Percentiles rank a stretch among this genome's conserved stretches.
These are phyloP conservation scores for Atrichornis clamosus DNA, from an alignment of 2,113 vertebrate species.

Conservation along the genomic window DNA sequence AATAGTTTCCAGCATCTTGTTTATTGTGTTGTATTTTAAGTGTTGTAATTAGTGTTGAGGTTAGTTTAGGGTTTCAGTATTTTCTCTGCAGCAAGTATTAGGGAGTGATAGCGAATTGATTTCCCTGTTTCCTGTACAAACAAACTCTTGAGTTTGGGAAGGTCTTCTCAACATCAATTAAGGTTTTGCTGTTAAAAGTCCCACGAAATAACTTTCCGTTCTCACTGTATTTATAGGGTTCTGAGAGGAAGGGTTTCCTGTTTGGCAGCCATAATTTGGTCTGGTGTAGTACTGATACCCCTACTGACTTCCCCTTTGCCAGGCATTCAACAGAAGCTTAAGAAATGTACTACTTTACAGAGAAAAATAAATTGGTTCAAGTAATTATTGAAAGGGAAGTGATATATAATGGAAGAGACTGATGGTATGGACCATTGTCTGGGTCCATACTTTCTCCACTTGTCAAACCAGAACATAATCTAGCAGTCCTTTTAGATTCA, in stretches of 20 bases:
- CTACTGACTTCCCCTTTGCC: background rate
- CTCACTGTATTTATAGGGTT: background rate
- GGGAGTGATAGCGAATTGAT: background rate
- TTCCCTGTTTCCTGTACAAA: background rate
- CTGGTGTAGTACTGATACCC: background rate
- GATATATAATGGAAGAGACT: background rate
- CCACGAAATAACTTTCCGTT: background rate
- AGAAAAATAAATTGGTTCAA: background rate
- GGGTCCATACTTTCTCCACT: background rate
- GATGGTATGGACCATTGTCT: background rate
- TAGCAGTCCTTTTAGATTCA: background rate
- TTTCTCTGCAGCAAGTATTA: background rate
- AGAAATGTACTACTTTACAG: background rate
- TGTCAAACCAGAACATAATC: background rate
- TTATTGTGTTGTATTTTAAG: background rate
- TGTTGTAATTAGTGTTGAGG: background rate
- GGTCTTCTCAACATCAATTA: background rate
- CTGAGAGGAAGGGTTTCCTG: background rate
- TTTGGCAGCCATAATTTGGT: background rate
- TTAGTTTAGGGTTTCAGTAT: background rate
- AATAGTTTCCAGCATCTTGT: background rate
- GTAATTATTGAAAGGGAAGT: background rate
- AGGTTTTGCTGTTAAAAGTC: background rate
- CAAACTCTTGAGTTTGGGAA: background rate
- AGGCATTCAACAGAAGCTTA: background rate